phyloP scores from a whole-genome alignment of 2,888 invertebrate genomes.

The Agonopterix heracliana region DNA sequence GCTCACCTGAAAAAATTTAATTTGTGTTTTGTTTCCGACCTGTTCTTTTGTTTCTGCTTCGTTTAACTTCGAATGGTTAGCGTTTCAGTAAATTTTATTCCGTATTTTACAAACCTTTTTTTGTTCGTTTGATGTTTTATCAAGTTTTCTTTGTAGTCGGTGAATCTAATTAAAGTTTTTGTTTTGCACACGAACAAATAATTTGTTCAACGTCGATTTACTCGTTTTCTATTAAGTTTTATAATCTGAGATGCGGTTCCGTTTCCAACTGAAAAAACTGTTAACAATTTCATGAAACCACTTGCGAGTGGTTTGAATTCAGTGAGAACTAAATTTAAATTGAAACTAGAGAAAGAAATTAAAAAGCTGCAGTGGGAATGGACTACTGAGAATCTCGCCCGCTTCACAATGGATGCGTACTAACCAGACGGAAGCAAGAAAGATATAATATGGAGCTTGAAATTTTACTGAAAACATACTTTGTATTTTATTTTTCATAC shows the following conservation, averaged over 20 bases:
- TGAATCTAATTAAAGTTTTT: constrained; percentile 28
- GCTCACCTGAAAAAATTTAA: constrained; percentile 53
- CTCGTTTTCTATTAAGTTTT: background rate
- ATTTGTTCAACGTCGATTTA: background rate
- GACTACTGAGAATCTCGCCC: constrained; percentile 33
- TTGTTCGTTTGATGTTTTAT: constrained; percentile 6
- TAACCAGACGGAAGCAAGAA: constrained; percentile 19
- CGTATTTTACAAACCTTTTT: constrained; percentile 14
- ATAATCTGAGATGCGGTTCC: constrained; percentile 1
- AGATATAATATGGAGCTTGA: constrained; percentile 12
- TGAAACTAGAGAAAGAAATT: constrained; percentile 46
- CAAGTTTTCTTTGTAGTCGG: constrained; percentile 17
- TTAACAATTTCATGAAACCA: constrained; percentile 33
- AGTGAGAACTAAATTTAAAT: constrained; percentile 45
- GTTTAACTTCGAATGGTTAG: constrained; percentile 36
- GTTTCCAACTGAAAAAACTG: constrained; percentile 13
- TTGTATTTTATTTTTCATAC: constrained; percentile 14
- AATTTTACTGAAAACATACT: constrained; percentile 12
- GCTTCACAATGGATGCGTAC: constrained; percentile 28
- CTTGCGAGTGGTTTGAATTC: constrained; percentile 26
- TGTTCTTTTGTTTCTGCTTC: constrained; percentile 34
- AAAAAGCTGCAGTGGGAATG: constrained; percentile 46
- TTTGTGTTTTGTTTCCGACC: constrained; percentile 38
- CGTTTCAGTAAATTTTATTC: constrained; percentile 29
- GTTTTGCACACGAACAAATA: constrained; percentile 4